Conservation (phyloP, 2,113 vertebrate species). For the Megaptera novaeangliae region DNA sequence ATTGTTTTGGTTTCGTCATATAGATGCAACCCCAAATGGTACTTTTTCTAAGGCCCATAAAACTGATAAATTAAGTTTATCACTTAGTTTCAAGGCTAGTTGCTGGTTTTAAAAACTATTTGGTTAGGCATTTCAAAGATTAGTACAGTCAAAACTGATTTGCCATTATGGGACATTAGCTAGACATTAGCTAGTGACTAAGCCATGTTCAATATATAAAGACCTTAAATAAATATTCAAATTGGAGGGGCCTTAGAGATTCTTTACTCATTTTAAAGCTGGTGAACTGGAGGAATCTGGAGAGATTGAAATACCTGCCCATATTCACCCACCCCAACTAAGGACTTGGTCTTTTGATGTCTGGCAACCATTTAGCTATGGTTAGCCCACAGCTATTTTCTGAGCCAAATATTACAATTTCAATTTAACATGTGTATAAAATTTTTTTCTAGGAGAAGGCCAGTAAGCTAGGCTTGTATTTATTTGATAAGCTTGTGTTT, state of each 20-base stretch:
- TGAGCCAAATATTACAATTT: not conserved
- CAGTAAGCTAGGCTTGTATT: not conserved
- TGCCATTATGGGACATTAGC: not conserved
- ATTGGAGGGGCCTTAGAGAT: not conserved
- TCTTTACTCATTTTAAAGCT: not conserved
- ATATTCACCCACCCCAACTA: not conserved
- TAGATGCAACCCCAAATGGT: not conserved
- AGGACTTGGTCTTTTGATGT: not conserved
- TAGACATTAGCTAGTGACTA: not conserved
- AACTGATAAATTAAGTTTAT: not conserved
- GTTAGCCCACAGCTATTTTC: not conserved
- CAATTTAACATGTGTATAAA: not conserved
- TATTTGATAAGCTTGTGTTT: conserved; percentile 7
- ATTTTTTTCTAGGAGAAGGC: not conserved
- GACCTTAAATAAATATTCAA: not conserved
- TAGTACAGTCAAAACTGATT: not conserved
- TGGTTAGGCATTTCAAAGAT: not conserved
- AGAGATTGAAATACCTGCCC: not conserved
- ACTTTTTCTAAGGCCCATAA: not conserved
- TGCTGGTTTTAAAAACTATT: conserved; percentile 3
- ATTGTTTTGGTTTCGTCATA: not conserved
- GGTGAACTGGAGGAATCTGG: not conserved
- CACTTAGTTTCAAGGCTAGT: conserved; percentile 8
- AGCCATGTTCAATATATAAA: not conserved
- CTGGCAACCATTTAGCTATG: not conserved